A percentile compares a stretch with the other conserved stretches of the same genome.
Evolutionary conservation across 2,888 invertebrate species (phyloP).

Genomic region (Phaedon cochleariae): DNA sequence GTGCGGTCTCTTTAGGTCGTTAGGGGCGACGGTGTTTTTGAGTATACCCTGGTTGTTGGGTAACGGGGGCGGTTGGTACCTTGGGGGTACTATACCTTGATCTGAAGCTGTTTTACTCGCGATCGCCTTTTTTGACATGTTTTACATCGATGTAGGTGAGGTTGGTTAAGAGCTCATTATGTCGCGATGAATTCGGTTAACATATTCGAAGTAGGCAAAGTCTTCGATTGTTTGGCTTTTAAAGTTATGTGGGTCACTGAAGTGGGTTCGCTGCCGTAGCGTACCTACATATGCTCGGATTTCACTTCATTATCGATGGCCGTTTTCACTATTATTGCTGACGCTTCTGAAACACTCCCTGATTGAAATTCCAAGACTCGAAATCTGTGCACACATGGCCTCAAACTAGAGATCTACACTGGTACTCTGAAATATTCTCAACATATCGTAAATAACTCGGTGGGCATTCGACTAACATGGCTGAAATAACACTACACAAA

Average conservation of each 20-base stretch:
- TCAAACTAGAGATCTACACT: no score
- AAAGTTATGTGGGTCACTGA: constrained; percentile 59
- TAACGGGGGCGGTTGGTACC: constrained; percentile 80
- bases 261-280: constrained; percentile 52
- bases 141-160: constrained; percentile 31
- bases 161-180: background rate
- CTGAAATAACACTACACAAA: constrained; percentile 33
- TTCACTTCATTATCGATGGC: constrained; percentile 35
- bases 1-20: constrained; percentile 26
- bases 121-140: constrained; percentile 63
- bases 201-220: background rate
- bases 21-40: constrained; percentile 64
- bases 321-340: constrained; percentile 25
- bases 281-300: constrained; percentile 37
- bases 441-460: no score
- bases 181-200: background rate
- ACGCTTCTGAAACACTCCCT: background rate
- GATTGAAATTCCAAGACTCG: background rate
- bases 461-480: constrained; percentile 48
- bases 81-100: constrained; percentile 69
- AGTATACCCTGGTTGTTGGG: constrained; percentile 70
- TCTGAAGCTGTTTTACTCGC: constrained; percentile 53
- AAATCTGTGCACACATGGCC: background rate
- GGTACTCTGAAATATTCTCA: no score
- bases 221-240: constrained; percentile 52